Percentiles rank a stretch among this genome's conserved stretches.
Evolutionary conservation across 2,888 invertebrate species (phyloP).

Genomic region (Terebella lapidaria): DNA sequence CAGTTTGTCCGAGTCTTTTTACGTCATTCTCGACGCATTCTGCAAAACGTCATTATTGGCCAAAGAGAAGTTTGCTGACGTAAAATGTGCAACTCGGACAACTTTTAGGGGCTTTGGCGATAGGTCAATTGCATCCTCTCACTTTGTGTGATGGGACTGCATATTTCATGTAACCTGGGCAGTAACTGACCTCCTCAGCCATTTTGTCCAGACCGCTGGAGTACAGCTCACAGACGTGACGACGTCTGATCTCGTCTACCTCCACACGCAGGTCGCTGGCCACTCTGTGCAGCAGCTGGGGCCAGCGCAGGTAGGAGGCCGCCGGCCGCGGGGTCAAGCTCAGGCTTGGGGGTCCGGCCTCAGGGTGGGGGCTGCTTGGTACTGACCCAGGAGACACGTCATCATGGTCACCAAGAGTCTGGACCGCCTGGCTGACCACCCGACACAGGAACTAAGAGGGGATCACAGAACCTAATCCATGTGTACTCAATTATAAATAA

Average conservation of each 20-base stretch:
- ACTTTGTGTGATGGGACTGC: no score
- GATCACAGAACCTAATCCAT: no score
- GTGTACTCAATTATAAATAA: no score
- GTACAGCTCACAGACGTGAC: constrained; percentile 69
- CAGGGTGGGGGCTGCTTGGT: neutral
- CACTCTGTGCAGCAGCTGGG: constrained; percentile 66
- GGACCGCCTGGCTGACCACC: constrained; percentile 69
- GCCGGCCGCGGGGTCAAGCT: neutral
- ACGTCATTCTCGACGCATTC: no score
- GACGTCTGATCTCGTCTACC: constrained; percentile 67
- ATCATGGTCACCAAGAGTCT: constrained; percentile 53
- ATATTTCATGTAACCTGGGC: no score
- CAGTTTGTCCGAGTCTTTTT: no score
- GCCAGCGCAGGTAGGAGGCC: constrained; percentile 58
- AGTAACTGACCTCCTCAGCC: constrained; percentile 63
- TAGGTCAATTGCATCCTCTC: no score
- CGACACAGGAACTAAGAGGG: constrained; percentile 62
- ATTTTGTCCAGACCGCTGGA: constrained; percentile 60
- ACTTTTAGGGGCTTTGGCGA: no score
- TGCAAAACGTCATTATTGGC: no score
- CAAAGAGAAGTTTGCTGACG: no score
- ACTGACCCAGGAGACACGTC: neutral
- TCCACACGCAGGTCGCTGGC: constrained; percentile 75
- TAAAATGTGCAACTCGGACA: no score
- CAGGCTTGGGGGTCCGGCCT: neutral